phyloP scores from a whole-genome alignment of 2,888 invertebrate species.

The Therioaphis trifolii region DNA sequence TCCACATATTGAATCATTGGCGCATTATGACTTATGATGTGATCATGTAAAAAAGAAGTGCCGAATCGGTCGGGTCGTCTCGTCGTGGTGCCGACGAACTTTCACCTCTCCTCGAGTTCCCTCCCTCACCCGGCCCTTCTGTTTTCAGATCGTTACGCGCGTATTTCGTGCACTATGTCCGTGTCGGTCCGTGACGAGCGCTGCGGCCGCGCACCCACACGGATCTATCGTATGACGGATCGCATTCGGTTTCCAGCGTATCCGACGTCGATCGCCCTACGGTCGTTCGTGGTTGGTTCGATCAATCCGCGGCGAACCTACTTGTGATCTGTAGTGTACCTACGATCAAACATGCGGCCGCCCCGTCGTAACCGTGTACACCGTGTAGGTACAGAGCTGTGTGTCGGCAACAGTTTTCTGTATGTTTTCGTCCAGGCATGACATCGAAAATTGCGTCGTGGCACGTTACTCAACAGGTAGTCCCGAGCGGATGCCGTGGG shows the following conservation, averaged over 20 bases:
- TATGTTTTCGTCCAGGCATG: too few relatives aligned
- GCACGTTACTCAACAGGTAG: too few relatives aligned
- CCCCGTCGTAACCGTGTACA: too few relatives aligned
- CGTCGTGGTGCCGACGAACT: constrained; percentile 31
- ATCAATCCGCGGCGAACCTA: too few relatives aligned
- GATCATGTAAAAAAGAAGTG: constrained; percentile 30
- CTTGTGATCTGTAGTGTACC: too few relatives aligned
- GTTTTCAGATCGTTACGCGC: background rate
- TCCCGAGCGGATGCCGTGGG: too few relatives aligned
- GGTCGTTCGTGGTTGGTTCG: too few relatives aligned
- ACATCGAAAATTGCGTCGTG: too few relatives aligned
- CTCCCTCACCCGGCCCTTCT: background rate
- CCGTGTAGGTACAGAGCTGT: too few relatives aligned
- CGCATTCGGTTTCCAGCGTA: background rate
- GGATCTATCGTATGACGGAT: background rate
- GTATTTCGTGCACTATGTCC: background rate
- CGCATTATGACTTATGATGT: background rate
- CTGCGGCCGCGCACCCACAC: background rate
- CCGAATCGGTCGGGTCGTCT: constrained; percentile 23
- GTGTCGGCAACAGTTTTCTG: too few relatives aligned
- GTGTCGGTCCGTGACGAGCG: background rate
- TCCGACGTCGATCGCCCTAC: too few relatives aligned
- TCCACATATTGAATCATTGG: background rate
- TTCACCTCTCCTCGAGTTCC: constrained; percentile 13
- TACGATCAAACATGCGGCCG: too few relatives aligned